phyloP scores from a whole-genome alignment of 2,113 vertebrate species.

The Pholis gunnellus region DNA sequence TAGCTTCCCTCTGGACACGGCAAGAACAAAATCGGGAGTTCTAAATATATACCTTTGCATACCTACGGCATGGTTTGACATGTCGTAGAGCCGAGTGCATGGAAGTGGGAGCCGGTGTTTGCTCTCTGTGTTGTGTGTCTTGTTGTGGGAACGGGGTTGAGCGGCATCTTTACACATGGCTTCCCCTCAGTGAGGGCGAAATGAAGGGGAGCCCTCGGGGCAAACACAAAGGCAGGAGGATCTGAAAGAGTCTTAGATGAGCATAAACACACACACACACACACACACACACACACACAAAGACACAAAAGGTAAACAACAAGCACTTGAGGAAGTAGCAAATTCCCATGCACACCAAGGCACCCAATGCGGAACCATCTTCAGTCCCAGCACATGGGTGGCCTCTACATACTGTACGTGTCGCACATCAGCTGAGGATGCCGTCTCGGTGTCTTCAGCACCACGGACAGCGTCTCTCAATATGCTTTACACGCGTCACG shows the following conservation, averaged over 20 bases:
- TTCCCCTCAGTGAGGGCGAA: slow-evolving; percentile 71
- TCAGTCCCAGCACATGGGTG: not conserved
- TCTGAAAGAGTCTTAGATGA: slow-evolving; percentile 54
- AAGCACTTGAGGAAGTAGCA: slow-evolving; percentile 18
- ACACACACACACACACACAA: slow-evolving; percentile 32
- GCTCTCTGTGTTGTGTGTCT: slow-evolving; percentile 56
- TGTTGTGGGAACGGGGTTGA: slow-evolving; percentile 57
- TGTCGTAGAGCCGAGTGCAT: slow-evolving; percentile 42
- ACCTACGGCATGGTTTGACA: slow-evolving; percentile 43
- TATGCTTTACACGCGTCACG: not conserved
- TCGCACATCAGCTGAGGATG: not conserved
- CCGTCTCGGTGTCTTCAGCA: not conserved
- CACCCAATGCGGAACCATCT: not conserved
- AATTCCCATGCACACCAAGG: not conserved
- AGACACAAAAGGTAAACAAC: slow-evolving; percentile 34
- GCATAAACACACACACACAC: slow-evolving; percentile 51
- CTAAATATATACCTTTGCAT: not conserved
- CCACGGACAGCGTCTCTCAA: slow-evolving; percentile 7
- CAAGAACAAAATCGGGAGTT: slow-evolving; percentile 18
- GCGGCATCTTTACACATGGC: slow-evolving; percentile 67
- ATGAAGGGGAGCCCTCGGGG: slow-evolving; percentile 72
- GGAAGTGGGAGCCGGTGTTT: slow-evolving; percentile 48
- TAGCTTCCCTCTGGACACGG: slow-evolving; percentile 38
- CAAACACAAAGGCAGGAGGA: slow-evolving; percentile 69
- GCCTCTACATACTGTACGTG: not conserved